Conservation (phyloP, 2,113 vertebrate species). For the Andinoacara biseriatus region DNA sequence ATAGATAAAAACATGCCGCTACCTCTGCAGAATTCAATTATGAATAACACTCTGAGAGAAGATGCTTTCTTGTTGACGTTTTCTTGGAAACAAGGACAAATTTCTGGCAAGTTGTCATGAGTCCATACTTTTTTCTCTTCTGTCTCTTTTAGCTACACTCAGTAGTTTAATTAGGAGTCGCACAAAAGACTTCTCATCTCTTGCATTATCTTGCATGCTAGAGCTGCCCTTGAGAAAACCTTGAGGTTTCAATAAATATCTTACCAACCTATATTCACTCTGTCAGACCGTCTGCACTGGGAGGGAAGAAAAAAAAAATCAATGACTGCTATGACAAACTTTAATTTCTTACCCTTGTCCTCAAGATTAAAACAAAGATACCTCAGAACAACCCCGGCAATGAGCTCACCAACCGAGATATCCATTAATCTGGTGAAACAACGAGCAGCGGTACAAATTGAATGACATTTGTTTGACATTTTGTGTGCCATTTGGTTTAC, state of each 20-base stretch:
- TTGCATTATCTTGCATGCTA: background rate
- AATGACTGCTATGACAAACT: constrained; percentile 18
- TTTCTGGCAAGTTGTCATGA: constrained; percentile 20
- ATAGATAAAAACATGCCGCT: constrained; percentile 34
- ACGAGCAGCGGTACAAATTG: constrained; percentile 57
- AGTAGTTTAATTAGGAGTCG: constrained; percentile 19
- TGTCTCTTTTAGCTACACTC: constrained; percentile 4
- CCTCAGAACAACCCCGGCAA: background rate
- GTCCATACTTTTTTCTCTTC: background rate
- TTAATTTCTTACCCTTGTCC: constrained; percentile 28
- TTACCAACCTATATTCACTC: background rate
- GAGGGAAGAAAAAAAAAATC: constrained; percentile 26
- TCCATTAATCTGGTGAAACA: constrained; percentile 54
- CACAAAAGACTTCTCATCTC: constrained; percentile 27
- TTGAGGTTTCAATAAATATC: constrained; percentile 41
- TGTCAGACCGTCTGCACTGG: background rate
- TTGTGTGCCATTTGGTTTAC: constrained; percentile 55
- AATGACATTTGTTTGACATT: constrained; percentile 79
- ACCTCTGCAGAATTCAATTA: constrained; percentile 44
- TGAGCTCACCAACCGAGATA: constrained; percentile 34
- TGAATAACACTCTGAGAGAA: constrained; percentile 31
- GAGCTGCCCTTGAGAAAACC: constrained; percentile 57
- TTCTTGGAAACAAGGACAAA: constrained; percentile 23
- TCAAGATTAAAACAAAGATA: constrained; percentile 37
- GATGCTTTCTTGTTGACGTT: constrained; percentile 35